phyloP scores from a whole-genome alignment of 1,140 invertebrate genomes.

The Drosophila bipectinata region DNA sequence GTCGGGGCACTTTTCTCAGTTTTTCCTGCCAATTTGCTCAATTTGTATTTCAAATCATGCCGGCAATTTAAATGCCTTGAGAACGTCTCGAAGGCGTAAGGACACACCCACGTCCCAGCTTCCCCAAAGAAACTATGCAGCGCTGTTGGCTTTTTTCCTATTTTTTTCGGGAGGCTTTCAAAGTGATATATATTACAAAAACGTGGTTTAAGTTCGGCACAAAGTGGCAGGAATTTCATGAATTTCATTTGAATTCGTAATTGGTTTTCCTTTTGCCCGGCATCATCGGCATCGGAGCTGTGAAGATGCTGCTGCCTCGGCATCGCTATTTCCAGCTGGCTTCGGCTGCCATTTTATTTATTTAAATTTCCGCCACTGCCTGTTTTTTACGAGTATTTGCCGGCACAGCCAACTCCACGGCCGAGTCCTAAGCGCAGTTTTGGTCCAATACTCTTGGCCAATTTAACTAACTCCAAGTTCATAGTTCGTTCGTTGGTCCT shows the following conservation, averaged over 20 bases:
- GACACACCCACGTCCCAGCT: constrained; percentile 11
- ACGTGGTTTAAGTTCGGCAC: constrained; percentile 63
- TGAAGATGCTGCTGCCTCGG: constrained; percentile 17
- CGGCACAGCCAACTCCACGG: constrained; percentile 4
- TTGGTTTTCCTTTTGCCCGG: constrained; percentile 49
- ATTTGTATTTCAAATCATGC: constrained; percentile 65
- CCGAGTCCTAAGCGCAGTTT: constrained; percentile 30
- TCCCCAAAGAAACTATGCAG: constrained; percentile 44
- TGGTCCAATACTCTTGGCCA: constrained; percentile 36
- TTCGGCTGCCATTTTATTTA: constrained; percentile 51
- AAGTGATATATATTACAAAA: constrained; percentile 66
- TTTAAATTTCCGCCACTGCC: constrained; percentile 55
- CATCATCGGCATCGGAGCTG: constrained; percentile 18
- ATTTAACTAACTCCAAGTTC: constrained; percentile 57
- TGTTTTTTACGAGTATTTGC: constrained; percentile 27
- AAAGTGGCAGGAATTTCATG: constrained; percentile 67
- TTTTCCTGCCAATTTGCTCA: constrained; percentile 63
- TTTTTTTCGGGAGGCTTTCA: constrained; percentile 31
- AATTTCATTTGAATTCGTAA: constrained; percentile 74
- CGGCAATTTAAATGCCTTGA: constrained; percentile 59
- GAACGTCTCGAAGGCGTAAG: constrained; percentile 17
- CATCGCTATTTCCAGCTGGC: constrained; percentile 39
- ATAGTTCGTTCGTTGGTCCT: constrained; percentile 46
- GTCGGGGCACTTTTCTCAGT: constrained; percentile 48
- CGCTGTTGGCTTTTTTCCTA: constrained; percentile 8